Evolutionary conservation across 2,888 invertebrate genomes (phyloP).

Genomic region (Tipula confusa): DNA sequence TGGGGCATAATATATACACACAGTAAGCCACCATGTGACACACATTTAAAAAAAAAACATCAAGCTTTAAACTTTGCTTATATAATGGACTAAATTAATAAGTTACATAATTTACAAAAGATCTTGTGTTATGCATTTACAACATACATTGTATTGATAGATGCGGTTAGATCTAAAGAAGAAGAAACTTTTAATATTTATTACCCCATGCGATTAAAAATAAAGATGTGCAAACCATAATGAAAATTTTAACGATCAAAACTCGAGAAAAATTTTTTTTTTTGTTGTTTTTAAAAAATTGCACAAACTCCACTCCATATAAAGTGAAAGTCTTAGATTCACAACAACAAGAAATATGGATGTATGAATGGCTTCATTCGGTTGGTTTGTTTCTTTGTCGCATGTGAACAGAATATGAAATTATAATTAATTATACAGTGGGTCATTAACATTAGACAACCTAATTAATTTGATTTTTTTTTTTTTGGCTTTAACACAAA

Average conservation of each 20-base stretch:
- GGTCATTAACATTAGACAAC: background rate
- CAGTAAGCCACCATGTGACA: background rate
- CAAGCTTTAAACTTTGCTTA: background rate
- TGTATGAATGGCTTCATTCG: background rate
- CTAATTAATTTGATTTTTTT: background rate
- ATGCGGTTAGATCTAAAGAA: background rate
- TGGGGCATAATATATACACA: background rate
- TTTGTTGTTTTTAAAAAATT: background rate
- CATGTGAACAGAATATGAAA: background rate
- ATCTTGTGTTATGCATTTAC: too few relatives aligned
- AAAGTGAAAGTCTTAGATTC: background rate
- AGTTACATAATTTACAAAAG: background rate
- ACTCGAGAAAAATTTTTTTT: background rate
- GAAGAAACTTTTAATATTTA: too few relatives aligned
- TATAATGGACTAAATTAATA: background rate
- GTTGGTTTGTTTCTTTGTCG: background rate
- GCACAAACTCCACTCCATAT: background rate
- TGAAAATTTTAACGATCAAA: background rate
- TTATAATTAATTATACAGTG: background rate
- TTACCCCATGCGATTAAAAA: background rate
- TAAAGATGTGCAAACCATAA: background rate
- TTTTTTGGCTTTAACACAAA: background rate
- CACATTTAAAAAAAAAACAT: background rate
- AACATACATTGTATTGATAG: background rate
- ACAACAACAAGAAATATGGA: background rate